A percentile compares a stretch with the other conserved stretches of the same genome.
Evolutionary conservation across 1,140 invertebrate genomes (phyloP).

Genomic region (Apis laboriosa): DNA sequence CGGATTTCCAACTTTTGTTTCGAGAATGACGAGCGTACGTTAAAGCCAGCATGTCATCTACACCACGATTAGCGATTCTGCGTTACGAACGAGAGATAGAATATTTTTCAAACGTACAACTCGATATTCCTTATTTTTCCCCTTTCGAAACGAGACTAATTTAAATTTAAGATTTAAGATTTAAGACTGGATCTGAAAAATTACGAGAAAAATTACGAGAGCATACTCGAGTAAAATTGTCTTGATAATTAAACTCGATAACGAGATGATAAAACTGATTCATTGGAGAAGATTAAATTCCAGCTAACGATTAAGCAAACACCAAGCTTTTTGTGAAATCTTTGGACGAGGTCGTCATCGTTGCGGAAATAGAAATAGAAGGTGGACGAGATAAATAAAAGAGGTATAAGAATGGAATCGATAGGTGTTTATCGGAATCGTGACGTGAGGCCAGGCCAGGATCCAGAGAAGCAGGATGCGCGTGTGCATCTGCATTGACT

Average conservation of each 20-base stretch:
- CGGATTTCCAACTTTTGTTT: slow-evolving; percentile 58
- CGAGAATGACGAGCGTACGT: slow-evolving; percentile 31
- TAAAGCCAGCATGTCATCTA: slow-evolving; percentile 7
- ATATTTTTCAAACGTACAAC: too few species aligned
- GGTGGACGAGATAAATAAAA: slow-evolving; percentile 25
- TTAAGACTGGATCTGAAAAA: too few species aligned
- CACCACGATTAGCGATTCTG: slow-evolving; percentile 6
- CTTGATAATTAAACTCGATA: slow-evolving; percentile 13
- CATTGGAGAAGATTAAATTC: slow-evolving; percentile 12
- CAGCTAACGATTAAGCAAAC: slow-evolving; percentile 16
- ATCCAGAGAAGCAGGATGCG: slow-evolving; percentile 37
- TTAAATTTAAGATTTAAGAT: too few species aligned
- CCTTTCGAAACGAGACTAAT: too few species aligned
- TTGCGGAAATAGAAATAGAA: slow-evolving; percentile 44
- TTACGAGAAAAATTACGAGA: not conserved
- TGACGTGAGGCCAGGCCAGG: not conserved
- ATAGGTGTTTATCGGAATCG: slow-evolving; percentile 33
- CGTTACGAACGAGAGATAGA: not conserved
- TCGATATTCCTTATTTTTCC: too few species aligned
- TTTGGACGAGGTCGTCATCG: not conserved
- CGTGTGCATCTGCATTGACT: slow-evolving; percentile 55
- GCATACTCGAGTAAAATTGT: not conserved
- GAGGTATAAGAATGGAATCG: slow-evolving; percentile 28
- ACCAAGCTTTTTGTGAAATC: not conserved
- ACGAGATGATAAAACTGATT: slow-evolving; percentile 6